Conservation (phyloP, 2,113 vertebrate species). For the Strix aluco region DNA sequence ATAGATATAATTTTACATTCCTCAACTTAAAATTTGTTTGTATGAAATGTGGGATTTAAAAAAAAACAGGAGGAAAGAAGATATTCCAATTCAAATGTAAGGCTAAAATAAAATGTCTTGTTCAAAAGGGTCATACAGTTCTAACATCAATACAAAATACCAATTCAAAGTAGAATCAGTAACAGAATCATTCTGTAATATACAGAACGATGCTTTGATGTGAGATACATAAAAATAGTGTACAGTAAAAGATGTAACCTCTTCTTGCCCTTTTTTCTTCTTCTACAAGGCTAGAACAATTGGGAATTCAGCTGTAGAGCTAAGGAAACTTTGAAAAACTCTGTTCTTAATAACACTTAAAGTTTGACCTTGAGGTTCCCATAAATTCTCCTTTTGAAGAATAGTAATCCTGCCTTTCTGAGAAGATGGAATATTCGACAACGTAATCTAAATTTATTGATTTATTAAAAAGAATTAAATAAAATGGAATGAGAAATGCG, state of each 20-base stretch:
- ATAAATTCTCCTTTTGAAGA: background rate
- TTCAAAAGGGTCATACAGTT: background rate
- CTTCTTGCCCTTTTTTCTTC: background rate
- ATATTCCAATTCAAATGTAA: background rate
- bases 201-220: background rate
- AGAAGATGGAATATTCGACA: background rate
- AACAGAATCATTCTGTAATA: background rate
- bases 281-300: constrained; percentile 10
- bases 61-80: background rate
- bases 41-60: background rate
- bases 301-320: constrained; percentile 4
- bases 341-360: constrained; percentile 20
- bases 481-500: background rate
- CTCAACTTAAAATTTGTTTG: background rate
- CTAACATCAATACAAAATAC: background rate
- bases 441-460: background rate
- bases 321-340: constrained; percentile 40
- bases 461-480: background rate
- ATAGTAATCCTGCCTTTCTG: background rate
- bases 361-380: constrained; percentile 29
- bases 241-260: background rate
- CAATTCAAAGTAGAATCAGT: background rate
- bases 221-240: background rate
- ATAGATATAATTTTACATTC: background rate
- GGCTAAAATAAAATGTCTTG: background rate